A percentile compares a stretch with the other conserved stretches of the same genome.
These are phyloP conservation scores for Zoanthus sansibaricus DNA, from an alignment of 92 coral and sea anemone genomes.

Conservation along the genomic window DNA sequence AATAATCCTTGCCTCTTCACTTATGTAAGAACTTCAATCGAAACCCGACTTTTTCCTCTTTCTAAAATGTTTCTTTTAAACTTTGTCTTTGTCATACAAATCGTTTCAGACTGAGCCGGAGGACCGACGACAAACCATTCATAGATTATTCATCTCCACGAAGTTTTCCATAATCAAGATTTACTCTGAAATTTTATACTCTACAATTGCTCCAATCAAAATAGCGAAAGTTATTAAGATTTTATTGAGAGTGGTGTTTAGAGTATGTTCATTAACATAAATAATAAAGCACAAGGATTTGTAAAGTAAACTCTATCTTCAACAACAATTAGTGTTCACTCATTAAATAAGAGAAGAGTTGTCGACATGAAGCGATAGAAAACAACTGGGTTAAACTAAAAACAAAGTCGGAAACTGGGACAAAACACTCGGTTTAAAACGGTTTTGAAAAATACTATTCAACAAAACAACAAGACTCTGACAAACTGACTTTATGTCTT, in stretches of 20 bases:
- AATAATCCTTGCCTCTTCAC: background rate
- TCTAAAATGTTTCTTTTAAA: background rate
- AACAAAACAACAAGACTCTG: too few relatives aligned
- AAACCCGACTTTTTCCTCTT: background rate
- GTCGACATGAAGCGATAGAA: background rate
- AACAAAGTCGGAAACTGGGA: background rate
- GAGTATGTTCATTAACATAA: conserved; percentile 33
- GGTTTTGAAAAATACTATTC: too few relatives aligned
- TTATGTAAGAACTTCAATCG: background rate
- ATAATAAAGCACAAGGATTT: conserved; percentile 31
- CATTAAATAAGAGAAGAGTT: conserved; percentile 2
- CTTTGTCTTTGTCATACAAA: background rate
- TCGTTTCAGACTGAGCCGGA: background rate
- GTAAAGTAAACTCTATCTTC: conserved; percentile 16
- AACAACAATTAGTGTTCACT: conserved; percentile 11
- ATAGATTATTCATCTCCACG: conserved; percentile 10
- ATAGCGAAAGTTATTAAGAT: conserved; percentile 25
- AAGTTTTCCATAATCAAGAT: conserved; percentile 1
- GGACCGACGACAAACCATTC: background rate
- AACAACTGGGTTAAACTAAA: background rate
- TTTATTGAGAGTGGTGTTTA: conserved; percentile 25
- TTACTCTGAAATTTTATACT: conserved; percentile 21
- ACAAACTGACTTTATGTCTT: too few relatives aligned
- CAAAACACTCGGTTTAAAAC: too few relatives aligned
- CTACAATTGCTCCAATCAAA: conserved; percentile 43